Evolutionary conservation across 2,797 vertebrate species (phyloP), one percentile per base, ranked within the genome.

Genomic region (Gallirallus australis): DNA sequence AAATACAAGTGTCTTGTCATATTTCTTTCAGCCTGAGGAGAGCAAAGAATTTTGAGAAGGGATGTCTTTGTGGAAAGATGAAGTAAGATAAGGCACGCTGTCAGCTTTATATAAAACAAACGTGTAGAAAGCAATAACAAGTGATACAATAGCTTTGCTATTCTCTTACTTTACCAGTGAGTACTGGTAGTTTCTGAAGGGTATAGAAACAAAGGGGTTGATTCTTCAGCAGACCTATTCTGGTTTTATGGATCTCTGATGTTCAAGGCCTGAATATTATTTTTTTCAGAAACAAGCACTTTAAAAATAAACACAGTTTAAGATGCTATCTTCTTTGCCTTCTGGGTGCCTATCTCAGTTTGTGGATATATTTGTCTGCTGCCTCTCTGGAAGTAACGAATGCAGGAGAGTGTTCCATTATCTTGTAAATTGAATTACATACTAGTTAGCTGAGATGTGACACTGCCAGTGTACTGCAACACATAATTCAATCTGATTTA

Each of bases 401-500:
- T 71, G 64, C 56, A 80, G 50, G 65, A 80, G 66, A 82, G 72
- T 1, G 2, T 89, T 92, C 81, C 83, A 52, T 90, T 89, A 77
- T 75, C 81, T 78, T 89, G 68, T 60, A 90, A 93, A 83, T 94
- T 31, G 48, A 86, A 88, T 94, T 89, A 56, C 65, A 15, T 68
- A 21, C 68, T 77, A 77, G 81, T 95, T 94, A 86, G 86, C 77
- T 72, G 71, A 65, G 78, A 65, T 93, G 64, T 80, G 91, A 95
- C 93, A 95, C 86, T 2, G 1, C 33, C 78, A 25, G 65, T 47
- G 57, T 73, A 48, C 68, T 89, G 78, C 71, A 89, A 33, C 81
- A 87, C 68, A 73, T 85, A 73, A 93, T 93, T 93, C 93, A 92
- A 91, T 81, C 89, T 40, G 27, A 89, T 93, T 95, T 90, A 71